phyloP scores from a whole-genome alignment of 2,888 invertebrate species.

The Eurytoma adleriae region DNA sequence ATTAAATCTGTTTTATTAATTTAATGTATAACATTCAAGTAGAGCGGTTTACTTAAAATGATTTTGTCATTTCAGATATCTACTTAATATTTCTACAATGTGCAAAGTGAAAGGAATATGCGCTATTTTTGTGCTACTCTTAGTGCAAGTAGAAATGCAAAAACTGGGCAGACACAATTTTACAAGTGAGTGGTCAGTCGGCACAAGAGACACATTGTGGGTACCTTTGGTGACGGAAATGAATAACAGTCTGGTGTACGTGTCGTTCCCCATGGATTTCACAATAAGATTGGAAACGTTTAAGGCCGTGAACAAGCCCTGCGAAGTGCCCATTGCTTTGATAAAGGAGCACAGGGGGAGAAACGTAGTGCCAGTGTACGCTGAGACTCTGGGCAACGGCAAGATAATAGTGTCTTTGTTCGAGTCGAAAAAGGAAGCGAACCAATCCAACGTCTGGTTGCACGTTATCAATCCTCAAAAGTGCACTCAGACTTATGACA shows the following conservation, averaged over 20 bases:
- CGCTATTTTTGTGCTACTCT: background rate
- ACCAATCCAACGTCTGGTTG: constrained; percentile 32
- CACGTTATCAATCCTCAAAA: constrained; percentile 31
- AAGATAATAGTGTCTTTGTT: constrained; percentile 31
- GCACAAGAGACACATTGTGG: constrained; percentile 19
- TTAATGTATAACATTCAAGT: too few species aligned
- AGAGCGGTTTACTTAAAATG: too few species aligned
- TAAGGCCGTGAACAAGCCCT: constrained; percentile 30
- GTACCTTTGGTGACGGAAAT: constrained; percentile 31
- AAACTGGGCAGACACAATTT: constrained; percentile 42
- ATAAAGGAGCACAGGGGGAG: constrained; percentile 17
- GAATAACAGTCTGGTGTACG: constrained; percentile 23
- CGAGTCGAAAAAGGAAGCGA: constrained; percentile 3
- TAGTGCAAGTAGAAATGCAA: constrained; percentile 22
- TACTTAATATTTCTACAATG: background rate
- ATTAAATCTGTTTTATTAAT: too few species aligned
- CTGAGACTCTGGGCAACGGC: constrained; percentile 35
- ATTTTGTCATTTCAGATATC: too few species aligned
- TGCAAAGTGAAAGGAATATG: background rate
- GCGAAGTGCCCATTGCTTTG: constrained; percentile 4
- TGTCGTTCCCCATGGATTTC: constrained; percentile 33
- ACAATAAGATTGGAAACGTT: constrained; percentile 39
- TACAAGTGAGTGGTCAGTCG: constrained; percentile 43
- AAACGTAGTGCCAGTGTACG: constrained; percentile 12
- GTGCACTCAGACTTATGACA: constrained; percentile 7